These are phyloP conservation scores for Schizopygopsis pylzovi DNA, from an alignment of 2,797 vertebrate genomes.

Conservation along the genomic window DNA sequence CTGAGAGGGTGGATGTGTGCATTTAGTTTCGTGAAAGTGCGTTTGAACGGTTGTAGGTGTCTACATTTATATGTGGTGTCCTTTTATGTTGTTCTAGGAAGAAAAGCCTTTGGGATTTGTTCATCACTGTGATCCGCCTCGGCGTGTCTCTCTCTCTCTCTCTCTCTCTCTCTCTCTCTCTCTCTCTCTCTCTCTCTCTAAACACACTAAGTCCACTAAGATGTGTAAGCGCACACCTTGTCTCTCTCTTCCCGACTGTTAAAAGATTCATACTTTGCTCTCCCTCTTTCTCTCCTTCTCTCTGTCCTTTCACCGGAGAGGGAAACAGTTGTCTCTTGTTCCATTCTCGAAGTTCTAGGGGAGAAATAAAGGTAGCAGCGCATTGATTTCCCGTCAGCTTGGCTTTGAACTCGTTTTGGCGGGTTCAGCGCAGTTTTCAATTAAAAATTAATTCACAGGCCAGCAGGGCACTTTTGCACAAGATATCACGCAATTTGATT, in stretches of 20 bases:
- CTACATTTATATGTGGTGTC: conserved; percentile 49
- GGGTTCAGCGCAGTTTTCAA: conserved; percentile 43
- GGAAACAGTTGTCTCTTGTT: conserved; percentile 54
- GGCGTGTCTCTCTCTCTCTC: conserved; percentile 36
- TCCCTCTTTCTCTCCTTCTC: conserved; percentile 27
- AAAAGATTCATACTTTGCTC: conserved; percentile 60
- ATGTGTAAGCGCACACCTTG: conserved; percentile 60
- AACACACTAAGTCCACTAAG: conserved; percentile 52
- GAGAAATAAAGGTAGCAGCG: conserved; percentile 54
- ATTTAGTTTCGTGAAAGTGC: conserved; percentile 17
- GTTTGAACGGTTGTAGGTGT: conserved; percentile 26
- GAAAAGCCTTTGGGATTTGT: conserved; percentile 45
- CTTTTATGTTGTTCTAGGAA: conserved; percentile 46
- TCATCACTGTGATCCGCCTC: conserved; percentile 50
- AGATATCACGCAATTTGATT: conserved; percentile 47
- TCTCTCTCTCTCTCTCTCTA: conserved; percentile 43
- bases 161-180: conserved; percentile 45
- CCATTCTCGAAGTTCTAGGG: no score
- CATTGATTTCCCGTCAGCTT: conserved; percentile 54
- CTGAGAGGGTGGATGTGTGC: conserved; percentile 6
- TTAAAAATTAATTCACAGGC: conserved; percentile 56
- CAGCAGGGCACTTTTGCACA: conserved; percentile 34
- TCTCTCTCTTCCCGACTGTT: conserved; percentile 51
- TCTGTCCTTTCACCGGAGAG: conserved; percentile 47
- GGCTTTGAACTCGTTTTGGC: conserved; percentile 37